Conservation (phyloP, 2,888 invertebrate genomes). For the Drosophila flavopinicola region DNA sequence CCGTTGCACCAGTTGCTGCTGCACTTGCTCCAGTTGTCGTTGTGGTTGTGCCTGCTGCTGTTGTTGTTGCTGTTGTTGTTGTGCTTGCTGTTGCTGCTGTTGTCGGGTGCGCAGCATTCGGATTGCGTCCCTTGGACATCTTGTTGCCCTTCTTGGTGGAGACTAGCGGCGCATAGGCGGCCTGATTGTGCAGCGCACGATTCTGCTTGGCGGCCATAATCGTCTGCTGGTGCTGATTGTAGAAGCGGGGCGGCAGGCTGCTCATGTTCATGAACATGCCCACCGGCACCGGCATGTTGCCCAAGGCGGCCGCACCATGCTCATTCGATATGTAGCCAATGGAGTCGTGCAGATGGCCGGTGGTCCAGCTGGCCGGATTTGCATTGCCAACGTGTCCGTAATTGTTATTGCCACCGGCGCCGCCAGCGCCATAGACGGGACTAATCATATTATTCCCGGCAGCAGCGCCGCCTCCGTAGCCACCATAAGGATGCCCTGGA, state of each 20-base stretch:
- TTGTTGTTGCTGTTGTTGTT: conserved; percentile 7
- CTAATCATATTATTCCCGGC: conserved; percentile 14
- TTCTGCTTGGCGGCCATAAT: conserved; percentile 85
- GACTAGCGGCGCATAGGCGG: conserved; percentile 17
- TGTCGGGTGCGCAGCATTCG: background rate
- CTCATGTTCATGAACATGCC: conserved; percentile 97
- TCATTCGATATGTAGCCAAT: conserved; percentile 96
- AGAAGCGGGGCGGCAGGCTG: conserved; percentile 90
- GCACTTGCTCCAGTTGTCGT: conserved; percentile 7
- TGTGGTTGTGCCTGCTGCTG: background rate
- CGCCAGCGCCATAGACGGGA: conserved; percentile 3
- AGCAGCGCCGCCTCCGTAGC: conserved; percentile 12
- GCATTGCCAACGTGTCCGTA: conserved; percentile 17
- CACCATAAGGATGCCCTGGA: background rate
- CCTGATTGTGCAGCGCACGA: conserved; percentile 72
- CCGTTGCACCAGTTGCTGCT: background rate
- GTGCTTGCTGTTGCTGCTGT: background rate
- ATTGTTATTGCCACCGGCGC: conserved; percentile 33
- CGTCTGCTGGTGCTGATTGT: conserved; percentile 90
- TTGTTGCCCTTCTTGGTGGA: conserved; percentile 33
- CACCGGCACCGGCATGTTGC: conserved; percentile 95
- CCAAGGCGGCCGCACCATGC: conserved; percentile 89
- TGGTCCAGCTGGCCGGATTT: conserved; percentile 41
- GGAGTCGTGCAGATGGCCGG: conserved; percentile 88
- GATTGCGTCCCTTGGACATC: conserved; percentile 16